Conservation (phyloP, 2,113 vertebrate species). For the Menura novaehollandiae region DNA sequence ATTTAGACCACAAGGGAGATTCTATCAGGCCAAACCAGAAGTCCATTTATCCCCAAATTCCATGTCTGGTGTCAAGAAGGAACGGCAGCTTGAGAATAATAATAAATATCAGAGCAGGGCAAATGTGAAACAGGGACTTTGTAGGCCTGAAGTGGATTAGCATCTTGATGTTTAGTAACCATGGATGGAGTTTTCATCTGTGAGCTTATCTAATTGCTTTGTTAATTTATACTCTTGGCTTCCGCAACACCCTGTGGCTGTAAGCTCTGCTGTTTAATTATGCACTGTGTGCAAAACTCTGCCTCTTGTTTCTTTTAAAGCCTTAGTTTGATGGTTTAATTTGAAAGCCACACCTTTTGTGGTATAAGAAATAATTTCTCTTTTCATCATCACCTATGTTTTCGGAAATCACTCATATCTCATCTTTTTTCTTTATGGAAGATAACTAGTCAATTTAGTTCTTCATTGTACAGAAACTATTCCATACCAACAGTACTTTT, state of each 20-base stretch:
- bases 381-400: neutral
- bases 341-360: neutral
- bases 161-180: neutral
- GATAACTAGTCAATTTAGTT: neutral
- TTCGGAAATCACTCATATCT: neutral
- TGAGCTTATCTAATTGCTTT: conserved; percentile 21
- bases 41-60: neutral
- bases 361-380: neutral
- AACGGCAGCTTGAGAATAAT: neutral
- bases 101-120: neutral
- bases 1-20: neutral
- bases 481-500: neutral
- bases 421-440: neutral
- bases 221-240: conserved; percentile 27
- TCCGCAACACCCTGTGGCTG: neutral
- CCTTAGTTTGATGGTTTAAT: neutral
- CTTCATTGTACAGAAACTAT: neutral
- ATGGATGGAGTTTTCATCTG: neutral
- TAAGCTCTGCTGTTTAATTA: conserved; percentile 13
- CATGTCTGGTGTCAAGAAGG: neutral
- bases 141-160: neutral
- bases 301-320: neutral
- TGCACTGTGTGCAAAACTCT: neutral
- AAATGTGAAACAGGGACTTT: neutral
- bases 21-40: neutral